Conservation (phyloP, 2,888 invertebrate genomes). For the Nymphalis c-album region DNA sequence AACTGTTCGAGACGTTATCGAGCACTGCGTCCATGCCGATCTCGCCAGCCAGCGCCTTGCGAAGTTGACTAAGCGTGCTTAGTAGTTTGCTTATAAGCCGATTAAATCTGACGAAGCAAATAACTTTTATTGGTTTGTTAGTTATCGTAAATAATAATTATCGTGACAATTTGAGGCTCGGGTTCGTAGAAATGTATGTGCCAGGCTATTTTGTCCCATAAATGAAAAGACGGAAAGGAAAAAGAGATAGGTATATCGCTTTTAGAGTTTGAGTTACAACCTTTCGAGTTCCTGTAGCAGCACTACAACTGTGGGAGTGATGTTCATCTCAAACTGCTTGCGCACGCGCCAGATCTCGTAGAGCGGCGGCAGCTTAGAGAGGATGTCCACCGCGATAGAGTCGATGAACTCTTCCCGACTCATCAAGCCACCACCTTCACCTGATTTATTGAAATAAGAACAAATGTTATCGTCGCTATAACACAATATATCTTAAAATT, state of each 20-base stretch:
- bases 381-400: constrained; percentile 88
- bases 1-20: constrained; percentile 90
- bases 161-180: too few relatives aligned
- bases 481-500: too few relatives aligned
- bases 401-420: constrained; percentile 94
- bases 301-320: constrained; percentile 92
- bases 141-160: too few relatives aligned
- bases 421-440: constrained; percentile 85
- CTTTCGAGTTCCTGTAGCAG: constrained; percentile 94
- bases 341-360: constrained; percentile 92
- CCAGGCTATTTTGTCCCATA: too few relatives aligned
- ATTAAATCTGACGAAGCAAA: constrained; percentile 83
- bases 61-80: constrained; percentile 85
- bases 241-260: too few relatives aligned
- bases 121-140: not conserved
- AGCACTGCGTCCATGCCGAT: constrained; percentile 94
- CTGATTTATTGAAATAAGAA: constrained; percentile 60
- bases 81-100: constrained; percentile 86
- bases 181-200: too few relatives aligned
- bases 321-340: constrained; percentile 88
- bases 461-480: not conserved
- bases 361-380: constrained; percentile 86
- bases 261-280: constrained; percentile 43
- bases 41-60: constrained; percentile 93
- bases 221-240: too few relatives aligned